A percentile compares a stretch with the other conserved stretches of the same genome.
Conservation (phyloP, 2,113 vertebrate species). For the Xenus cinereus region DNA sequence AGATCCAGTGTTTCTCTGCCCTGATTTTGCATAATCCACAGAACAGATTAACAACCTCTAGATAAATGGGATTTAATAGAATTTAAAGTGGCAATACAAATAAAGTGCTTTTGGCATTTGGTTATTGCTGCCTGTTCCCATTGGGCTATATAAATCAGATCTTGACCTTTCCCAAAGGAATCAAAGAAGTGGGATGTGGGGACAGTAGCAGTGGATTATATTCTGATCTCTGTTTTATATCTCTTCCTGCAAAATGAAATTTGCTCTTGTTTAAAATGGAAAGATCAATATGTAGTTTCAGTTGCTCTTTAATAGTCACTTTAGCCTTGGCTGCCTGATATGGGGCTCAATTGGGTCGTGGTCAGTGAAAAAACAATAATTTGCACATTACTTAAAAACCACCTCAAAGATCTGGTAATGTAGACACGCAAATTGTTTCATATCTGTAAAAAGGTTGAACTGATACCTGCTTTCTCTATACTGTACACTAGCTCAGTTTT, state of each 20-base stretch:
- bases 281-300: conserved; percentile 24
- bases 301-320: conserved; percentile 1
- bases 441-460: background rate
- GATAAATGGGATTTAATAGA: background rate
- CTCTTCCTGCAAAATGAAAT: background rate
- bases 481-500: background rate
- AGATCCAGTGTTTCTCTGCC: background rate
- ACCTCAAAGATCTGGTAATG: background rate
- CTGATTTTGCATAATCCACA: background rate
- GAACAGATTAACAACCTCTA: background rate
- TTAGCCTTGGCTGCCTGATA: background rate
- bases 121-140: background rate
- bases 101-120: background rate
- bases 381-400: background rate
- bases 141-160: background rate
- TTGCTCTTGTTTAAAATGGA: background rate
- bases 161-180: background rate
- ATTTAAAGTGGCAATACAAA: background rate
- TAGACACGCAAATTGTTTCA: background rate
- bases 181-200: background rate
- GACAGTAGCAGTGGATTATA: background rate
- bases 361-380: background rate
- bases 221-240: background rate
- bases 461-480: background rate
- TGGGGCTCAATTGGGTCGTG: background rate